Conservation (phyloP, 2,113 vertebrate species). For the Chroicocephalus ridibundus region DNA sequence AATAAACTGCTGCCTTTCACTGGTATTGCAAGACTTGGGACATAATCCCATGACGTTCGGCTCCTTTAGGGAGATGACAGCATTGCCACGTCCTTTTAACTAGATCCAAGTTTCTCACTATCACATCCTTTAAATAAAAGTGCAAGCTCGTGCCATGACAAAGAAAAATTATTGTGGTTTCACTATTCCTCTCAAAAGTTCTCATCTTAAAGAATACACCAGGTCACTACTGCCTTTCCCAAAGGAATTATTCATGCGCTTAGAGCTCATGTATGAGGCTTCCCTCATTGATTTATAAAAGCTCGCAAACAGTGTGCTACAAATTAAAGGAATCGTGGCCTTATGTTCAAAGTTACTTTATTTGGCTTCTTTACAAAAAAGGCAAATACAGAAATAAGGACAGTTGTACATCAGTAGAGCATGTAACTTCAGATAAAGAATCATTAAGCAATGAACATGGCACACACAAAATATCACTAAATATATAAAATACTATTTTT, state of each 20-base stretch:
- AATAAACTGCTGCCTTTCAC: background rate
- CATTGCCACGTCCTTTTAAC: background rate
- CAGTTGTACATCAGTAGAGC: background rate
- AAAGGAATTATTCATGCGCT: background rate
- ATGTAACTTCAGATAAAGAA: background rate
- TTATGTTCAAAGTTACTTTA: background rate
- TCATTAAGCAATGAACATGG: background rate
- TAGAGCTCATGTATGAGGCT: accelerated
- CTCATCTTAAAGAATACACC: background rate
- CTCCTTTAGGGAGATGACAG: background rate
- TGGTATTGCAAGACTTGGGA: background rate
- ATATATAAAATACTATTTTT: background rate
- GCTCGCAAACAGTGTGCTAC: background rate
- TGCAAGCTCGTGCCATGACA: background rate
- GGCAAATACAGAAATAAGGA: background rate
- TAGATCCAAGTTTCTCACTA: background rate
- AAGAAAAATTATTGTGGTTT: background rate
- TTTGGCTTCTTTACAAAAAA: background rate
- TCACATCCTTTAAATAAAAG: background rate
- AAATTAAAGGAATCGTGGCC: background rate
- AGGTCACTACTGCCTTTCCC: background rate
- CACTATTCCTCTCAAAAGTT: background rate
- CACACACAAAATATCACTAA: background rate
- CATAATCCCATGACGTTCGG: background rate
- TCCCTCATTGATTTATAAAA: background rate